Percentiles rank a stretch among this genome's conserved stretches.
These are phyloP conservation scores for Galaxias olidus DNA, from an alignment of 2,797 vertebrate genomes.

Conservation along the genomic window DNA sequence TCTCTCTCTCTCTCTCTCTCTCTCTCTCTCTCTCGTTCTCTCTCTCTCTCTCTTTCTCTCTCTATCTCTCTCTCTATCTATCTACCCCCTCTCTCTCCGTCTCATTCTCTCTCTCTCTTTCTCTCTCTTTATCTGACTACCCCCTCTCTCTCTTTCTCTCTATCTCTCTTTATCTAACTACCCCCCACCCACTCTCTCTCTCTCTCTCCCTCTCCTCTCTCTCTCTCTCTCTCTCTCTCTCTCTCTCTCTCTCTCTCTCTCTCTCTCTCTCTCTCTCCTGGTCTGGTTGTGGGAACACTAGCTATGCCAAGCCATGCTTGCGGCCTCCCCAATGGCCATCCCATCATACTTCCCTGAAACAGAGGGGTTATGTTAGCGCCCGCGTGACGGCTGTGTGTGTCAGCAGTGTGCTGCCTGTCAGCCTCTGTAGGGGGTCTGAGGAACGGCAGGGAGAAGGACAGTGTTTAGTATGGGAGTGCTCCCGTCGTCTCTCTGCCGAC, in stretches of 20 bases:
- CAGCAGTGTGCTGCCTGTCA: too few species aligned
- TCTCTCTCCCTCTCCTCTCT: constrained; percentile 1
- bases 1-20: constrained; percentile 7
- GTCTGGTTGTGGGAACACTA: constrained; percentile 40
- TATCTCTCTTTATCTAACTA: constrained; percentile 11
- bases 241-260: constrained; percentile 19
- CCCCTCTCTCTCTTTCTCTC: background rate
- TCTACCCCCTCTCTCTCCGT: constrained; percentile 8
- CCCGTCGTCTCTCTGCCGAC: too few species aligned
- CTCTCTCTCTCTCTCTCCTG: constrained; percentile 9
- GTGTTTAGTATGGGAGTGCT: too few species aligned
- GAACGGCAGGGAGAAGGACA: too few species aligned
- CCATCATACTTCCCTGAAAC: constrained; percentile 70
- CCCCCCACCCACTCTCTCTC: constrained; percentile 31
- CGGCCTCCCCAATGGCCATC: constrained; percentile 65
- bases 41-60: constrained; percentile 29
- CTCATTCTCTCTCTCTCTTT: constrained; percentile 30
- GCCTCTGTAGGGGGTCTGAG: too few species aligned
- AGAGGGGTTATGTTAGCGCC: constrained; percentile 29
- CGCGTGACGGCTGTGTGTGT: too few species aligned
- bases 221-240: constrained; percentile 27
- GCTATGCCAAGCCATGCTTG: constrained; percentile 73
- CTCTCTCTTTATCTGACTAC: too few species aligned
- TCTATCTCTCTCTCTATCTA: constrained; percentile 13
- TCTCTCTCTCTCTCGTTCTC: constrained; percentile 6